These are phyloP conservation scores for Synergus laeviventris DNA, from an alignment of 2,888 invertebrate species.

Conservation along the genomic window DNA sequence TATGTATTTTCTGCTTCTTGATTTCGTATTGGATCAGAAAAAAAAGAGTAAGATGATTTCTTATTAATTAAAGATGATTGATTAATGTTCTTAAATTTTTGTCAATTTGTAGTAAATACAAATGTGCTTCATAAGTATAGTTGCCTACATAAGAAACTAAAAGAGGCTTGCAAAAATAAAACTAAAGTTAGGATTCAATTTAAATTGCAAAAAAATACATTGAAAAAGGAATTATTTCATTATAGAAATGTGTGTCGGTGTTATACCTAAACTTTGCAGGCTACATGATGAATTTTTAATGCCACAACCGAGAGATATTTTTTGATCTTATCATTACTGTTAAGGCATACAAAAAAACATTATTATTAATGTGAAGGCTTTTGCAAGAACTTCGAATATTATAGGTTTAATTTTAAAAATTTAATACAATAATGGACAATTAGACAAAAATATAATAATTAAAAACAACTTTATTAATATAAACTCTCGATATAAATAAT, in stretches of 20 bases:
- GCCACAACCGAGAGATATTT: slow-evolving; percentile 23
- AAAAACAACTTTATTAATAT: background rate
- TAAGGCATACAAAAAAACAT: slow-evolving; percentile 32
- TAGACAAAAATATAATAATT: background rate
- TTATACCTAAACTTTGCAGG: background rate
- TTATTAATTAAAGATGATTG: background rate
- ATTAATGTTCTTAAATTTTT: background rate
- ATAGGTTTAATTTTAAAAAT: background rate
- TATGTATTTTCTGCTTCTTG: slow-evolving; percentile 36
- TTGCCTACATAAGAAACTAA: background rate
- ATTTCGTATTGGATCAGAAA: background rate
- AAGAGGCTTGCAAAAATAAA: slow-evolving; percentile 6
- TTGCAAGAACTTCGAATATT: slow-evolving; percentile 3
- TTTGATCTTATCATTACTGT: slow-evolving; percentile 10
- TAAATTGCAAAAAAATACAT: background rate
- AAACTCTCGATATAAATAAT: background rate
- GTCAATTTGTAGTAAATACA: background rate
- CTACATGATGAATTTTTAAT: slow-evolving; percentile 1
- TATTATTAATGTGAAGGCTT: slow-evolving; percentile 8
- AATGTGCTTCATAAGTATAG: slow-evolving; percentile 10
- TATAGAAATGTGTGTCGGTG: background rate
- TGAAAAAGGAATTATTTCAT: background rate
- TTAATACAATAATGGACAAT: background rate
- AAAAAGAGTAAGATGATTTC: background rate
- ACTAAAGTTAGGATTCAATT: background rate